Percentiles rank a stretch among this genome's conserved stretches.
Conservation (phyloP, 1,140 invertebrate species). For the Proales similis region DNA sequence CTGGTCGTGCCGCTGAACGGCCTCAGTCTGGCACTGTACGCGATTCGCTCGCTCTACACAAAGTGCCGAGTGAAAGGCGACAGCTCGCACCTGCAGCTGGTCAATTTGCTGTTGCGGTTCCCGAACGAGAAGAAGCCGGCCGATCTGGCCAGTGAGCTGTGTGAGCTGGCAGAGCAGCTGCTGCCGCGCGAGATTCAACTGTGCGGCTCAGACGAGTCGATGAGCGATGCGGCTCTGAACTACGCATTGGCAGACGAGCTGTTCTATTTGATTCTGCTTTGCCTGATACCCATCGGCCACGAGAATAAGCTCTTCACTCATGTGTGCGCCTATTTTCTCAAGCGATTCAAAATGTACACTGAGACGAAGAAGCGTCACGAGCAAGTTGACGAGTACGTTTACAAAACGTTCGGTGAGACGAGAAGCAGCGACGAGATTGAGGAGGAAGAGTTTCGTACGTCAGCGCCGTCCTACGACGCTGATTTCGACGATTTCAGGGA, state of each 20-base stretch:
- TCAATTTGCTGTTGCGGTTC: too few relatives aligned
- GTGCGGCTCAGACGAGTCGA: too few relatives aligned
- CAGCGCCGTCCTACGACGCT: slow-evolving; percentile 9
- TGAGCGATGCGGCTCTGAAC: too few relatives aligned
- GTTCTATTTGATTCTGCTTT: too few relatives aligned
- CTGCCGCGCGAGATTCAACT: too few relatives aligned
- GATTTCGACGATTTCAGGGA: slow-evolving; percentile 25
- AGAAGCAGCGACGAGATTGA: slow-evolving; percentile 20
- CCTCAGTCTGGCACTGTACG: background rate
- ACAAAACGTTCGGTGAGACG: slow-evolving; percentile 19
- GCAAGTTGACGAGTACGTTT: slow-evolving; percentile 21
- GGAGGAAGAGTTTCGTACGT: background rate
- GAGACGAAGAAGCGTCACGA: background rate
- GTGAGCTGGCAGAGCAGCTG: too few relatives aligned
- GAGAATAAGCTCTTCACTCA: background rate
- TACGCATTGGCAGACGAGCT: too few relatives aligned
- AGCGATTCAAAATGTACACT: background rate
- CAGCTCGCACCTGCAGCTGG: too few relatives aligned
- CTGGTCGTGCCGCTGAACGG: background rate
- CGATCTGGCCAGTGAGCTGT: too few relatives aligned
- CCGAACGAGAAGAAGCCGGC: too few relatives aligned
- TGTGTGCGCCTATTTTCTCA: background rate
- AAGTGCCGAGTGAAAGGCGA: too few relatives aligned
- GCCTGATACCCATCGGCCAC: too few relatives aligned
- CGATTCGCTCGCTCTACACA: background rate